Base-by-base conservation (phyloP, 2,888 invertebrate genomes). In the Ametastegia equiseti region DNA sequence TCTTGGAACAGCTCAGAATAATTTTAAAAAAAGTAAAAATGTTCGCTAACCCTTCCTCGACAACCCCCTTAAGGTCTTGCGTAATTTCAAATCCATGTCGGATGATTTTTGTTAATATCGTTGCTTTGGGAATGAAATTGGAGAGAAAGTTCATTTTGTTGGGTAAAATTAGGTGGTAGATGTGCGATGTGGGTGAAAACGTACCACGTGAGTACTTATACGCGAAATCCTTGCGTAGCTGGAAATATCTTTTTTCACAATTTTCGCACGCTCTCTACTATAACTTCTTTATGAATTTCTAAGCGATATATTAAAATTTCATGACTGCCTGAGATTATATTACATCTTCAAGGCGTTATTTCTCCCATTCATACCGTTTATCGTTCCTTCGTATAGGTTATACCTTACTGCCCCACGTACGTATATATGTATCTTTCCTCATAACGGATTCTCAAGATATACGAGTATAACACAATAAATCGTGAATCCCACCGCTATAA, bases 331-430 rank as follows among this genome's bases (percentile, higher is more conserved):
- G 33, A 45, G 54, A 75, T 54, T 50, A 33, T 54, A 36, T 50
- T 33, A 75, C 36, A 36, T 75, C 54, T 50, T 71, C 33, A 75
- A 54, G 19, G 75, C 36, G 50, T 75, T 75, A 75, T 75, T 39
- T 71, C 27, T 2, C 63, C 71, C 15, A 36, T 71, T 15, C 30
- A 71, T 9, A 71, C 42, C 45, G 71, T 67, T 39, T 39, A 67
- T 67, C 65, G 65, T 67, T 67, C 19, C 23, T 67, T 39, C 7
- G 65, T 13, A 39, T 1, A 42, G 42, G 30, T 13, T 27, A 13
- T 57, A 30, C 60, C 39, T 19, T 39, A 19, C 13, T 39, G 11
- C 39, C n/a, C 6, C 54, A 19, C 30, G 5, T 33, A 63, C 33
- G 23, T 54, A 23, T 23, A 23, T 54, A 47, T 23, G 23, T 9